phyloP scores from a whole-genome alignment of 2,888 invertebrate species.

The Pseudococcus jackbeardsleyi region DNA sequence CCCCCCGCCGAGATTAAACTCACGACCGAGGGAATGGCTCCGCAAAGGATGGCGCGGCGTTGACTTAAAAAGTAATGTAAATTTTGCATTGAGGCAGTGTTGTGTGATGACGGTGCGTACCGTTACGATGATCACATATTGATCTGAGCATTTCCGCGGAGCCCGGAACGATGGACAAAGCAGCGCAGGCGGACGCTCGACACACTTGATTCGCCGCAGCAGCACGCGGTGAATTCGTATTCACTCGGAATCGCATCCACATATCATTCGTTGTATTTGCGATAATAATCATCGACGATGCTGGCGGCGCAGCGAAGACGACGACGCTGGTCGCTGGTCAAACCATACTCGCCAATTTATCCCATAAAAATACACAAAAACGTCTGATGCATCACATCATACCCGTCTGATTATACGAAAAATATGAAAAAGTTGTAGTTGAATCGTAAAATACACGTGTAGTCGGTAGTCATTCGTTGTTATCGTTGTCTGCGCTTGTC shows the following conservation, averaged over 20 bases:
- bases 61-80: constrained; percentile 2
- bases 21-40: background rate
- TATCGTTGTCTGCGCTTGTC: background rate
- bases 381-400: background rate
- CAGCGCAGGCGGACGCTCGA: background rate
- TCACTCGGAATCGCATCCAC: background rate
- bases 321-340: background rate
- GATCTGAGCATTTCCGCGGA: constrained; percentile 28
- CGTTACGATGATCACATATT: constrained; percentile 21
- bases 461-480: background rate
- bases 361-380: background rate
- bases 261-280: background rate
- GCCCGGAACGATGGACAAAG: background rate
- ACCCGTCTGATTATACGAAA: background rate
- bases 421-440: background rate
- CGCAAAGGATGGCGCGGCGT: constrained; percentile 9
- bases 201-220: background rate
- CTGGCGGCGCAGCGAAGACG: background rate
- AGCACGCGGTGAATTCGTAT: background rate
- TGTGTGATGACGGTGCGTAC: constrained; percentile 40
- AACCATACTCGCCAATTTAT: background rate
- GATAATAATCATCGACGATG: background rate
- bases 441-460: background rate
- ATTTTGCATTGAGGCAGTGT: constrained; percentile 26
- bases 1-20: background rate